Percentiles rank a stretch among this genome's conserved stretches.
Evolutionary conservation across 2,888 invertebrate species (phyloP).

Genomic region (Fragum whitleyi): DNA sequence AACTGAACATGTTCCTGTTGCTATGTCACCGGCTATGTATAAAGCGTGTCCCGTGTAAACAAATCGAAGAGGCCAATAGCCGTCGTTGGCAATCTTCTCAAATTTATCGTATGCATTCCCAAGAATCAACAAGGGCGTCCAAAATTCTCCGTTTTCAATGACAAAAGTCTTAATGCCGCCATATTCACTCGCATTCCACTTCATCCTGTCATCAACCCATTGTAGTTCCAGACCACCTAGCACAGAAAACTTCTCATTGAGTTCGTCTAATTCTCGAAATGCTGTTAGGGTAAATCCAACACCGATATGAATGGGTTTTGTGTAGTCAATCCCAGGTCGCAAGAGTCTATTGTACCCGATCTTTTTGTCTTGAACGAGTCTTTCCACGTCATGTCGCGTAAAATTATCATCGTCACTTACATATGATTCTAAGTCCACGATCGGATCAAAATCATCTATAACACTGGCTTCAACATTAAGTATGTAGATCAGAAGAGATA

Average conservation of each 20-base stretch:
- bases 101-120: conserved; percentile 18
- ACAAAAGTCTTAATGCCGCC: conserved; percentile 29
- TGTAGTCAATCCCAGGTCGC: background rate
- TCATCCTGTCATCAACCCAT: conserved; percentile 43
- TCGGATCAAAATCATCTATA: background rate
- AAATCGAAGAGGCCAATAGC: conserved; percentile 12
- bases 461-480: background rate
- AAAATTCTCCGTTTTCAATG: conserved; percentile 26
- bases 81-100: conserved; percentile 5
- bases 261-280: conserved; percentile 48
- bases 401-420: background rate
- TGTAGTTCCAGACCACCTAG: background rate
- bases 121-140: conserved; percentile 44
- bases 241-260: conserved; percentile 29
- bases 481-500: too few relatives aligned
- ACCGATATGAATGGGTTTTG: background rate
- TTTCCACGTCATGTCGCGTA: background rate
- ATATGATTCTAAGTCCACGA: background rate
- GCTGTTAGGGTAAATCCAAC: conserved; percentile 20
- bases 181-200: conserved; percentile 35
- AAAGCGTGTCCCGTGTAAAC: background rate
- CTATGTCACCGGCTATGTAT: conserved; percentile 32
- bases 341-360: background rate
- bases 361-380: background rate
- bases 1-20: conserved; percentile 32